phyloP scores from a whole-genome alignment of 2,888 invertebrate species.

The Troides aeacus region DNA sequence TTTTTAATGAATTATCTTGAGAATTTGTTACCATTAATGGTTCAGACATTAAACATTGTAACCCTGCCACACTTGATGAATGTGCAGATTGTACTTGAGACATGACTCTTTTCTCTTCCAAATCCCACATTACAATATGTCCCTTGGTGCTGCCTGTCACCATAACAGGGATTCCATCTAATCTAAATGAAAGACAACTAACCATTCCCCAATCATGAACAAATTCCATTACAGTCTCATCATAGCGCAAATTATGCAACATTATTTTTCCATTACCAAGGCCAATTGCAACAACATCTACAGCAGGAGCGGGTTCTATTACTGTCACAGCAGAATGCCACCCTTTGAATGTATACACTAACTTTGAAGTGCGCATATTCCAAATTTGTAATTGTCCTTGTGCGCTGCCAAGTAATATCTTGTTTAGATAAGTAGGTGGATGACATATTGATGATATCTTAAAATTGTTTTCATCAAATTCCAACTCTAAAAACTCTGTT shows the following conservation, averaged over 20 bases:
- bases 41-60: constrained; percentile 92
- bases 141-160: constrained; percentile 90
- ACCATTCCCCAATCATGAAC: constrained; percentile 95
- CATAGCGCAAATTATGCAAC: constrained; percentile 92
- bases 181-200: constrained; percentile 90
- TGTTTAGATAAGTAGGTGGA: constrained; percentile 96
- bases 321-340: constrained; percentile 87
- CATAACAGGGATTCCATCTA: constrained; percentile 92
- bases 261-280: constrained; percentile 89
- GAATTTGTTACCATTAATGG: constrained; percentile 95
- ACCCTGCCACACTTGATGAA: constrained; percentile 85
- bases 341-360: constrained; percentile 87
- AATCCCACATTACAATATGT: constrained; percentile 95
- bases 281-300: constrained; percentile 95
- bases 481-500: constrained; percentile 83
- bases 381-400: constrained; percentile 93
- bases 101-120: constrained; percentile 88
- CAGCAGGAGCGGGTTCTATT: constrained; percentile 92
- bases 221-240: constrained; percentile 91
- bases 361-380: constrained; percentile 90
- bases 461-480: constrained; percentile 85
- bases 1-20: constrained; percentile 94
- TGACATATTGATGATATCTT: constrained; percentile 91
- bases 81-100: constrained; percentile 92
- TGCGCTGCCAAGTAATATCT: constrained; percentile 91